phyloP scores from a whole-genome alignment of 2,113 vertebrate genomes.

The Ancistrus triradiatus region DNA sequence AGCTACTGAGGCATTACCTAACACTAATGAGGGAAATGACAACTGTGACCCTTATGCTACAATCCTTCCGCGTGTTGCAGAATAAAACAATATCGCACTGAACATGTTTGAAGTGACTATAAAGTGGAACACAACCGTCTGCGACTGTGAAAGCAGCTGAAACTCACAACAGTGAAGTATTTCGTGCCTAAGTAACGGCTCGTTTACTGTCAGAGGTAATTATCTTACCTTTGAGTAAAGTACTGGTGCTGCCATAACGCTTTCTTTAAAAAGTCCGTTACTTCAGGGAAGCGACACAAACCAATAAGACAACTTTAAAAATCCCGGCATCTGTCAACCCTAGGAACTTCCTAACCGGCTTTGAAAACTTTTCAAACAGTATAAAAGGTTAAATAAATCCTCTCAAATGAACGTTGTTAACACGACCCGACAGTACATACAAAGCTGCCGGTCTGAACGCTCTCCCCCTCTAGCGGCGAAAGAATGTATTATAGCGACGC shows the following conservation, averaged over 20 bases:
- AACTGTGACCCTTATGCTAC: neutral
- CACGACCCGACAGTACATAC: neutral
- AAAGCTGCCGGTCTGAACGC: neutral
- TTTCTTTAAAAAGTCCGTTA: neutral
- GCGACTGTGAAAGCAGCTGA: neutral
- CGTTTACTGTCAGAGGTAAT: neutral
- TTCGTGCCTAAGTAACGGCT: neutral
- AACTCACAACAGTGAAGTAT: neutral
- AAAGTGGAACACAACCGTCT: neutral
- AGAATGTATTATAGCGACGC: neutral
- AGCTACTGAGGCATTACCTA: too few species aligned
- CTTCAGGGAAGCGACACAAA: neutral
- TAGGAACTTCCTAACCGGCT: neutral
- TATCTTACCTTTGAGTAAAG: conserved; percentile 83
- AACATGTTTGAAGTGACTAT: neutral
- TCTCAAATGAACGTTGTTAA: neutral
- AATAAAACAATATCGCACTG: too few species aligned
- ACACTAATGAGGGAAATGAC: neutral
- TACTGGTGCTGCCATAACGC: conserved; percentile 77
- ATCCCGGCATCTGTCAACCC: neutral
- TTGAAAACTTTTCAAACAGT: neutral
- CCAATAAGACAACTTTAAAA: neutral
- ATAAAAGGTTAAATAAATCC: neutral
- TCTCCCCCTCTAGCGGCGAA: conserved; percentile 5
- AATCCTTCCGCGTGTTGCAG: neutral